These are phyloP conservation scores for Rhizoglyphus robini DNA, from an alignment of 1,140 invertebrate genomes.

Conservation along the genomic window DNA sequence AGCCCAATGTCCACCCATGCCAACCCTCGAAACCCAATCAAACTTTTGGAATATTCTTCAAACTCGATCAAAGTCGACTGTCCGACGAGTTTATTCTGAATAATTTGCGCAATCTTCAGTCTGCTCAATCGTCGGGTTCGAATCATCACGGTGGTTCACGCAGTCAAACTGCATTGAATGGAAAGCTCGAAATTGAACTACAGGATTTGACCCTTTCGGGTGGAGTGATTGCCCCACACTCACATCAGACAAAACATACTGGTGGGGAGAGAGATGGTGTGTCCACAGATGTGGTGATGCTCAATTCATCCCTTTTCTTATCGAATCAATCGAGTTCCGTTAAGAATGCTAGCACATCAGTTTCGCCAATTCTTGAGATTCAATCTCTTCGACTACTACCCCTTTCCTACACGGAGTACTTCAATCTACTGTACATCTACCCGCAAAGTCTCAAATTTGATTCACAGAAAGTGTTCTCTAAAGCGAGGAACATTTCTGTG, in stretches of 20 bases:
- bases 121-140: background rate
- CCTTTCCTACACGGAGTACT: conserved; percentile 56
- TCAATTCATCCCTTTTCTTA: conserved; percentile 23
- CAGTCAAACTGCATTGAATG: background rate
- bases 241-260: background rate
- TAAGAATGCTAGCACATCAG: background rate
- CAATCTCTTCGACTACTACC: background rate
- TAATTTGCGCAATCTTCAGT: background rate
- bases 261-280: background rate
- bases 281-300: conserved; percentile 10
- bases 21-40: background rate
- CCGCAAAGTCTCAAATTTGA: conserved; percentile 72
- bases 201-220: background rate
- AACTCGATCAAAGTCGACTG: conserved; percentile 9
- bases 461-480: conserved; percentile 69
- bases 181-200: conserved; percentile 4
- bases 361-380: background rate
- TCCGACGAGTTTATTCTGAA: conserved; percentile 14
- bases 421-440: conserved; percentile 80
- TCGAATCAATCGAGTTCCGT: background rate
- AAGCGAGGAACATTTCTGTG: conserved; percentile 70
- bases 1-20: background rate
- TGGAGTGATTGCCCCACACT: background rate
- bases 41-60: conserved; percentile 11
- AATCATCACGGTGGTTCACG: background rate